Evolutionary conservation across 1,140 invertebrate genomes (phyloP).

Genomic region (Papilio polyxenes): DNA sequence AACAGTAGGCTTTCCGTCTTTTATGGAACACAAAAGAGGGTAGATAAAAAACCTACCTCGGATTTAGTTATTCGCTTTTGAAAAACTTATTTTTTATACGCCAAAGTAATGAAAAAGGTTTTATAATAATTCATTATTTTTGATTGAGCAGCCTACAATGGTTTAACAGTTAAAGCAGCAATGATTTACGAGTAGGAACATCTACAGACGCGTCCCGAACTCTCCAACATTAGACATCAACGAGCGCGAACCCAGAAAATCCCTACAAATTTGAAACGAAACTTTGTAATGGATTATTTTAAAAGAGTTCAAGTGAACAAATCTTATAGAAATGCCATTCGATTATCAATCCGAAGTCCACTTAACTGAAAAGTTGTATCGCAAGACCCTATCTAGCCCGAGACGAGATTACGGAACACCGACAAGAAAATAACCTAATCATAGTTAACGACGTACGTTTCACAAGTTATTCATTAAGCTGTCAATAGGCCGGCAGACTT

Average conservation of each 20-base stretch:
- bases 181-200: neutral
- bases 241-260: constrained; percentile 52
- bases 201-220: constrained; percentile 22
- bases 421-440: constrained; percentile 41
- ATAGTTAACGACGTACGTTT: constrained; percentile 46
- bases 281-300: neutral
- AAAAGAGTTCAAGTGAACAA: neutral
- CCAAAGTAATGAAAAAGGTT: neutral
- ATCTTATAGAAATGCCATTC: neutral
- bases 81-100: neutral
- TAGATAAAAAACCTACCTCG: neutral
- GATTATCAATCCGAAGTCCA: neutral
- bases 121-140: neutral
- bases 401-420: constrained; percentile 35
- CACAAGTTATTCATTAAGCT: constrained; percentile 67
- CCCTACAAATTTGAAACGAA: constrained; percentile 10
- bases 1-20: neutral
- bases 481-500: constrained; percentile 55
- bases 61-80: neutral
- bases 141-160: neutral
- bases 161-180: neutral
- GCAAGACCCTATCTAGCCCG: constrained; percentile 18
- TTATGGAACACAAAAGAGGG: neutral
- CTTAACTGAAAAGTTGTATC: constrained; percentile 31
- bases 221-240: constrained; percentile 67